A percentile compares a stretch with the other conserved stretches of the same genome.
These are phyloP conservation scores for Criorhina ranunculi DNA, from an alignment of 2,888 invertebrate species.

Conservation along the genomic window DNA sequence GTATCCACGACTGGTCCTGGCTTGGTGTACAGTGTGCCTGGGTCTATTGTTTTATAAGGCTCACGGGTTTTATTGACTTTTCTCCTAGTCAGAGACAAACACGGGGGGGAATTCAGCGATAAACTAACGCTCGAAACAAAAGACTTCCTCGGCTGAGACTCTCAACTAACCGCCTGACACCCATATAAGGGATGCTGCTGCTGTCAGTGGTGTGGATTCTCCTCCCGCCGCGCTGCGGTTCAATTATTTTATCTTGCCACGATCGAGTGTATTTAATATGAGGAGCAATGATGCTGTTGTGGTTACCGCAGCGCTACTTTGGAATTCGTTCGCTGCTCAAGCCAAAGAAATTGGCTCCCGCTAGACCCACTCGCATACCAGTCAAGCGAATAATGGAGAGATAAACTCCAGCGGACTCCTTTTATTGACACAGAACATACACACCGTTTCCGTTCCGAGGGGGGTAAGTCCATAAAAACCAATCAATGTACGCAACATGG, in stretches of 20 bases:
- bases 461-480: slow-evolving; percentile 61
- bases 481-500: slow-evolving; percentile 77
- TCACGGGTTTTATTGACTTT: slow-evolving; percentile 74
- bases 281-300: slow-evolving; percentile 40
- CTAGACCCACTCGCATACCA: slow-evolving; percentile 40
- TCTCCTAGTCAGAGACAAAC: slow-evolving; percentile 47
- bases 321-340: slow-evolving; percentile 37
- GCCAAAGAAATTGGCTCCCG: slow-evolving; percentile 43
- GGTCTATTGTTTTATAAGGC: slow-evolving; percentile 71
- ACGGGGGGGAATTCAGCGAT: slow-evolving; percentile 43
- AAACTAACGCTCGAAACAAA: slow-evolving; percentile 76
- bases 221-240: slow-evolving; percentile 67
- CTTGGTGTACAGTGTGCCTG: slow-evolving; percentile 1
- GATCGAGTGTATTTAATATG: slow-evolving; percentile 79
- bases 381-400: slow-evolving; percentile 72
- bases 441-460: neutral
- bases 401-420: slow-evolving; percentile 73
- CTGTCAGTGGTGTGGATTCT: slow-evolving; percentile 46
- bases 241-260: slow-evolving; percentile 81
- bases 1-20: slow-evolving; percentile 31
- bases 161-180: slow-evolving; percentile 60
- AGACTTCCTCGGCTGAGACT: slow-evolving; percentile 60
- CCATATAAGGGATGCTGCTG: slow-evolving; percentile 75
- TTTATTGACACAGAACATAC: slow-evolving; percentile 71
- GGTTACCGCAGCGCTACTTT: slow-evolving; percentile 50